These are phyloP conservation scores for Numenius phaeopus DNA, from an alignment of 2,797 vertebrate genomes.

Conservation along the genomic window DNA sequence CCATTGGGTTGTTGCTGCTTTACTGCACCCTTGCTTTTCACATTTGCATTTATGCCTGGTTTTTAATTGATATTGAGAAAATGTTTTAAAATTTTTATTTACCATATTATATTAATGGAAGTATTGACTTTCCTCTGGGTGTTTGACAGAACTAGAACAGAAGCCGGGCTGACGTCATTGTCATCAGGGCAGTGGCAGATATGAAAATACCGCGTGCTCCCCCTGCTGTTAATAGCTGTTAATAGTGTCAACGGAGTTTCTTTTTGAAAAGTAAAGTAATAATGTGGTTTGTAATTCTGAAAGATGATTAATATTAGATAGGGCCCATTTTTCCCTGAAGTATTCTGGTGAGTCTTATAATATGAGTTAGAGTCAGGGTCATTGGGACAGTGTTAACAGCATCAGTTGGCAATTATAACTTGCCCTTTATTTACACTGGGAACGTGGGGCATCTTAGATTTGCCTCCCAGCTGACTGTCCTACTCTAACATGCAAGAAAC, in stretches of 20 bases:
- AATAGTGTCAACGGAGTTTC: accelerated
- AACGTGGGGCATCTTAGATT: not conserved
- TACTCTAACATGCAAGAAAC: not conserved
- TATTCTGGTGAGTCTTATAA: not conserved
- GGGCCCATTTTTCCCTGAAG: not conserved
- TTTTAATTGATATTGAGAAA: not conserved
- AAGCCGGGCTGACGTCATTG: not conserved
- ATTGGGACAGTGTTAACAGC: not conserved
- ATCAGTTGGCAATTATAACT: not conserved
- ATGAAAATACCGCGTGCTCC: slow-evolving; percentile 32
- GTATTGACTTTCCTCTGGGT: not conserved
- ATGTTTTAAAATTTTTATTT: not conserved
- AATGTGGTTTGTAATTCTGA: not conserved
- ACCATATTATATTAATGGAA: not conserved
- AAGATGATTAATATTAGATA: not conserved
- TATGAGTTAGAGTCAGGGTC: not conserved
- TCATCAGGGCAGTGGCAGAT: not conserved
- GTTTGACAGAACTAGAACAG: not conserved
- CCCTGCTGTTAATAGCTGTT: slow-evolving; percentile 51
- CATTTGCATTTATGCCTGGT: not conserved
- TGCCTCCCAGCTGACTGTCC: not conserved
- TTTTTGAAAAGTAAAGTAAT: not conserved
- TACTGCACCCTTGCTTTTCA: not conserved
- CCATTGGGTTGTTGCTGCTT: accelerated
- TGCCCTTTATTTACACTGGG: not conserved